Conservation (phyloP, 2,113 vertebrate species). For the Perca fluviatilis region DNA sequence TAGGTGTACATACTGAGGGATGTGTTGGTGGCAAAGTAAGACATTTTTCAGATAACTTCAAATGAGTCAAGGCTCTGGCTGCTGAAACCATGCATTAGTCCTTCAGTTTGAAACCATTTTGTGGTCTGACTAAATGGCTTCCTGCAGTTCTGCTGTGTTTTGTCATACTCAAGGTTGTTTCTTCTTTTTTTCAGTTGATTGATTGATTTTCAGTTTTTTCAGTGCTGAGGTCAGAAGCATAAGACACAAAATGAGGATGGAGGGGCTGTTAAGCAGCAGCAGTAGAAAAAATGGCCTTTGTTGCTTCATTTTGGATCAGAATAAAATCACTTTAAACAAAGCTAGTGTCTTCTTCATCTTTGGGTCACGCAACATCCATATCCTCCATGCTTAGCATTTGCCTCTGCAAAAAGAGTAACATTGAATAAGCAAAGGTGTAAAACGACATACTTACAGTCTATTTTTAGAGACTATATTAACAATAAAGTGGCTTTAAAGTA, state of each 20-base stretch:
- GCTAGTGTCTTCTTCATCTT: constrained; percentile 38
- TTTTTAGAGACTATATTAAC: neutral
- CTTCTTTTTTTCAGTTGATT: too few relatives aligned
- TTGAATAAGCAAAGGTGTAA: neutral
- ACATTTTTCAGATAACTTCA: constrained; percentile 16
- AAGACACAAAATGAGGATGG: constrained; percentile 53
- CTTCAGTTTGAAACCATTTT: constrained; percentile 40
- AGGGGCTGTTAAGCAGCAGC: constrained; percentile 38
- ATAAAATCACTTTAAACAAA: constrained; percentile 31
- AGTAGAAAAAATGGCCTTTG: constrained; percentile 36
- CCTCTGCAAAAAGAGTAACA: constrained; percentile 77
- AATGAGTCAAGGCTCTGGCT: constrained; percentile 30
- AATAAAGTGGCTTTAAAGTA: neutral
- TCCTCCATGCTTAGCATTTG: constrained; percentile 91
- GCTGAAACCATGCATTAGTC: constrained; percentile 8
- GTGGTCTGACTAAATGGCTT: constrained; percentile 19
- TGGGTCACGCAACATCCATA: constrained; percentile 78
- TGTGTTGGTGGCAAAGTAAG: constrained; percentile 3
- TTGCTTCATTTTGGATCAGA: constrained; percentile 32
- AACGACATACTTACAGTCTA: neutral
- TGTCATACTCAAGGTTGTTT: constrained; percentile 1
- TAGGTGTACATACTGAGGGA: neutral
- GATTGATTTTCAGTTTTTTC: constrained; percentile 22
- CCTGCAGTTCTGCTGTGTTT: constrained; percentile 12
- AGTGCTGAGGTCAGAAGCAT: constrained; percentile 60